A percentile compares a stretch with the other conserved stretches of the same genome.
These are phyloP conservation scores for Pipistrellus nathusii DNA, from an alignment of 2,797 vertebrate genomes.

Conservation along the genomic window DNA sequence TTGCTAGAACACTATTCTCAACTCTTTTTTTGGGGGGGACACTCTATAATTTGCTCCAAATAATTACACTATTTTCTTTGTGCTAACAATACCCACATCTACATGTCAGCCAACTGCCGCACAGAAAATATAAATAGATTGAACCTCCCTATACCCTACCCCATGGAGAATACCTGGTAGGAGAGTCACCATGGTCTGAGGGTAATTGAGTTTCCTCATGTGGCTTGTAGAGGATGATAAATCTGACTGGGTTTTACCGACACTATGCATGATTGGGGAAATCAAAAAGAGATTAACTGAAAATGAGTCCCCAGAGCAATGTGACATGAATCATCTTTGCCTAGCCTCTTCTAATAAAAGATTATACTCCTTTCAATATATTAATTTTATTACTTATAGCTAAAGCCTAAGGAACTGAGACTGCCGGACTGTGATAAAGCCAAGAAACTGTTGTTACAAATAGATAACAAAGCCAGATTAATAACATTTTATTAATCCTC, in stretches of 20 bases:
- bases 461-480: constrained; percentile 34
- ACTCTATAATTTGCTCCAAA: background rate
- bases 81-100: background rate
- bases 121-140: background rate
- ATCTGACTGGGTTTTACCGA: background rate
- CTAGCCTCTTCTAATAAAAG: constrained; percentile 25
- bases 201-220: background rate
- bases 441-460: constrained; percentile 21
- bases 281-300: background rate
- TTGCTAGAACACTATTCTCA: background rate
- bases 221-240: background rate
- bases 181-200: background rate
- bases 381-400: constrained; percentile 32
- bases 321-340: background rate
- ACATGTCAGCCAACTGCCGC: background rate
- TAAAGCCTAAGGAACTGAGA: constrained; percentile 44
- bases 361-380: constrained; percentile 1
- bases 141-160: background rate
- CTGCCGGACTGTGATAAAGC: constrained; percentile 49
- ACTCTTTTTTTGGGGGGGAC: background rate
- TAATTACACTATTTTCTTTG: background rate
- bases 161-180: background rate
- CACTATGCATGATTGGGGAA: background rate
- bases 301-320: constrained; percentile 6
- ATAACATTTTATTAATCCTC: constrained; percentile 52